Percentiles rank a stretch among this genome's conserved stretches.
Evolutionary conservation across 53 echinoderm and acorn worm species (phyloP).

Genomic region (Apostichopus leukothele): DNA sequence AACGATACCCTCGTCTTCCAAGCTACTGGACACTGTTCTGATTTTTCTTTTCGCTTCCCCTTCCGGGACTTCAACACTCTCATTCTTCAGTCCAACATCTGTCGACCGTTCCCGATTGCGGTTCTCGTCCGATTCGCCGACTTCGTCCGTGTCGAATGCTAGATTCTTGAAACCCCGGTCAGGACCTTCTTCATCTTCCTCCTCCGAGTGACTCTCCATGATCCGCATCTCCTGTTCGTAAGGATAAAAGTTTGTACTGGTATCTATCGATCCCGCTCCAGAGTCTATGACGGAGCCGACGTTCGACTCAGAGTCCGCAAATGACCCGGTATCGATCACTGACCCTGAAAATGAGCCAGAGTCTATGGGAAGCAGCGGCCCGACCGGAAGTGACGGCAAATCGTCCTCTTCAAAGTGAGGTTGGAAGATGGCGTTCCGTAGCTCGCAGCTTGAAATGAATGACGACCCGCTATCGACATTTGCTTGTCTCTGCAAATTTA

Average conservation of each 20-base stretch:
- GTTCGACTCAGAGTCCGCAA: not conserved
- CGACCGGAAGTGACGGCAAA: not conserved
- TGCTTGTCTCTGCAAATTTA: not conserved
- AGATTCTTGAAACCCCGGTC: not conserved
- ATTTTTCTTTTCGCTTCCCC: not conserved
- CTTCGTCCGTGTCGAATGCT: not conserved
- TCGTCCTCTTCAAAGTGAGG: slow-evolving; percentile 36
- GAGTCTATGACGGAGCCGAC: slow-evolving; percentile 16
- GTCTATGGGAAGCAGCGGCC: not conserved
- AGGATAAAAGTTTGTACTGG: not conserved
- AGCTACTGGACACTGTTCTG: not conserved
- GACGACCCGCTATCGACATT: not conserved
- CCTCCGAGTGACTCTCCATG: not conserved
- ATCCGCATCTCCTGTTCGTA: not conserved
- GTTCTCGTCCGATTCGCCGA: not conserved
- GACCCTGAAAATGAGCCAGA: not conserved
- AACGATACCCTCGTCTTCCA: not conserved
- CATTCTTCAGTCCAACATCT: not conserved
- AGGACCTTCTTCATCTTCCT: not conserved
- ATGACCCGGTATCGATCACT: not conserved
- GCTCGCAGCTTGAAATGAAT: slow-evolving; percentile 13
- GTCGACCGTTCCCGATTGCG: no score
- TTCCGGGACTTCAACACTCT: not conserved
- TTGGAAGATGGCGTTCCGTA: slow-evolving; percentile 19
- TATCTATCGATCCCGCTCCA: slow-evolving; percentile 5